phyloP scores from a whole-genome alignment of 2,888 invertebrate genomes.

The Nemoura dubitans region DNA sequence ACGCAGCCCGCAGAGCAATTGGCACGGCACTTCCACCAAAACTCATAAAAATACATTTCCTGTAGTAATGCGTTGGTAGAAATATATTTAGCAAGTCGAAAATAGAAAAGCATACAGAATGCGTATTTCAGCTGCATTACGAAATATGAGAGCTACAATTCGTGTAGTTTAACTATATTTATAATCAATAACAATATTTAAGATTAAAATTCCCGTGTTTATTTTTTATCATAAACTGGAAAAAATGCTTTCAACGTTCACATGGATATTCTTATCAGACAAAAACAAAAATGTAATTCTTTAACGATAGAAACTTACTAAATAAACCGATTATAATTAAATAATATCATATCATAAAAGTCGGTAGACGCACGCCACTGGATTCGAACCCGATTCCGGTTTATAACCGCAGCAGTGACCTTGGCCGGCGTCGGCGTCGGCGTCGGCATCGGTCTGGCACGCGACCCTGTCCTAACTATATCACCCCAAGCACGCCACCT shows the following conservation, averaged over 20 bases:
- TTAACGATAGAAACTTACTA: not conserved
- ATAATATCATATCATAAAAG: not conserved
- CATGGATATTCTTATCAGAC: not conserved
- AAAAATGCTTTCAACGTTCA: not conserved
- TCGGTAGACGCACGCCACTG: not conserved
- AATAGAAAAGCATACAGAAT: too few relatives aligned
- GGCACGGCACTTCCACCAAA: not conserved
- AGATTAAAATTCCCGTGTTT: not conserved
- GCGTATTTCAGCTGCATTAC: not conserved
- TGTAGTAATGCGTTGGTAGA: too few relatives aligned
- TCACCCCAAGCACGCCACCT: constrained; percentile 15
- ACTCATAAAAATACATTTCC: not conserved
- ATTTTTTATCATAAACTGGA: not conserved
- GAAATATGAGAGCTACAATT: too few relatives aligned
- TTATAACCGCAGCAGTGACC: constrained; percentile 13
- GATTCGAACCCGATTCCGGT: constrained; percentile 13
- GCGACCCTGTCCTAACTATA: constrained; percentile 7
- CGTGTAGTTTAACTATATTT: not conserved
- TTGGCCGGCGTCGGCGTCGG: not conserved
- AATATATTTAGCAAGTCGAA: too few relatives aligned
- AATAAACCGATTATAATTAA: not conserved
- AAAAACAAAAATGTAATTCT: not conserved
- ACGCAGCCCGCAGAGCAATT: not conserved
- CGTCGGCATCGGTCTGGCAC: not conserved
- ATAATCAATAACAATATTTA: not conserved